Base-by-base conservation (phyloP, 2,113 vertebrate species). In the Cochlearius cochlearius region DNA sequence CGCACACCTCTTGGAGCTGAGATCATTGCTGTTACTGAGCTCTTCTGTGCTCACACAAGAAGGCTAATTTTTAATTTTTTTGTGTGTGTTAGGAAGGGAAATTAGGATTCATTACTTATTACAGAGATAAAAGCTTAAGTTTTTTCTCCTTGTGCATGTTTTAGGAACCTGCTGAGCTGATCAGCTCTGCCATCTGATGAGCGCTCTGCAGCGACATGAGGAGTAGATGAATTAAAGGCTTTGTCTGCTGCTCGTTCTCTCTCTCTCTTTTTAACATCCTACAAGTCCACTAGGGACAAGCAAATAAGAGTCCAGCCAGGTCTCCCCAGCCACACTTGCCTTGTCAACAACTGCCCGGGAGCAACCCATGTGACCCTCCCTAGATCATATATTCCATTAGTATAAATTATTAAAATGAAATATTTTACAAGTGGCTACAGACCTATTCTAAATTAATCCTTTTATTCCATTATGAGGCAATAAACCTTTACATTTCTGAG, bases 351-450 rank as follows among this genome's bases (percentile, higher is more conserved):
- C 91, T 86, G 86, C 39, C 84, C 83, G 63, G 27, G 15, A 86
- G 56, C 50, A 91, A 75, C 18, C 25, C 62, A 83, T 53, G 41
- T 84, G 60, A 92, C 43, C 30, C 59, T 83, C 47, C 23, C 43
- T 26, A 63, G 79, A 95, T 94, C 80, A 78, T 74, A 73, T 93
- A 95, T 96, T 96, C 96, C 96, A 97, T 97, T 97, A 96, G 74
- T 92, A 97, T 97, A 94, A 97, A 97, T 98, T 95, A 97, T 98
- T 98, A 96, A 97, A 95, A 90, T 95, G 85, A 95, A 96, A 95
- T 96, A 93, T 95, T 97, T 96, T 97, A 90, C 77, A 93, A 93
- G 92, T 73, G 52, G 85, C 92, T 96, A 91, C 67, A 91, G 95
- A 92, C 77, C 64, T 92, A 80, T 95, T 95, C 64, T 90, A 85